Conservation (phyloP, 2,113 vertebrate genomes). For the Condylura cristata region DNA sequence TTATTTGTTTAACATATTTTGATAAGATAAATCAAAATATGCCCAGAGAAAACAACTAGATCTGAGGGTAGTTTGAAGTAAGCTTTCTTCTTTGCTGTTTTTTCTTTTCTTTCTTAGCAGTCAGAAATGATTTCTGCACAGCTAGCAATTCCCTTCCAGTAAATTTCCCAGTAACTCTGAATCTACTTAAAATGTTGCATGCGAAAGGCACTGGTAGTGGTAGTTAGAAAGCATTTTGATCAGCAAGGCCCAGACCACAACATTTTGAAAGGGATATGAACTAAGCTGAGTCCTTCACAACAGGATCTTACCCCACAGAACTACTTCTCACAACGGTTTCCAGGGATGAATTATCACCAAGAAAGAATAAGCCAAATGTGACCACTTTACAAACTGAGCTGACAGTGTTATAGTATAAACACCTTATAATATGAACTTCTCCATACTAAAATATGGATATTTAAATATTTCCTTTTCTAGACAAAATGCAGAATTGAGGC, state of each 20-base stretch:
- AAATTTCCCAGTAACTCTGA: neutral
- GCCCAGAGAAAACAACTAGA: neutral
- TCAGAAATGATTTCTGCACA: neutral
- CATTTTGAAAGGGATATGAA: slow-evolving; percentile 61
- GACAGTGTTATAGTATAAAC: slow-evolving; percentile 60
- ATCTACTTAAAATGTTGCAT: neutral
- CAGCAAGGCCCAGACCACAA: slow-evolving; percentile 17
- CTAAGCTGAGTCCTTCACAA: slow-evolving; percentile 47
- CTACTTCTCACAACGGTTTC: slow-evolving; percentile 65
- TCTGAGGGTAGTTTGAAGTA: neutral
- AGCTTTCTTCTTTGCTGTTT: neutral
- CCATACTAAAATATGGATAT: slow-evolving; percentile 24
- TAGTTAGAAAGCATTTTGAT: slow-evolving; percentile 32
- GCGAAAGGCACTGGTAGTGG: neutral
- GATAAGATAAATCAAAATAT: slow-evolving; percentile 23
- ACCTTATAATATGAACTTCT: slow-evolving; percentile 69
- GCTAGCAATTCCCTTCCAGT: neutral
- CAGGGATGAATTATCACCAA: slow-evolving; percentile 54
- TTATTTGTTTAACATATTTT: slow-evolving; percentile 6
- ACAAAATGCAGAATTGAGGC: neutral
- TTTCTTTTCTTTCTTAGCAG: slow-evolving; percentile 43
- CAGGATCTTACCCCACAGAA: slow-evolving; percentile 41
- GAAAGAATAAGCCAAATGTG: slow-evolving; percentile 66
- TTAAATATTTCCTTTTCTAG: neutral
- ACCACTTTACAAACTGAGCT: slow-evolving; percentile 74